These are phyloP conservation scores for Poeciliopsis paucimaculata DNA, from an alignment of 2,797 vertebrate species.

Conservation along the genomic window DNA sequence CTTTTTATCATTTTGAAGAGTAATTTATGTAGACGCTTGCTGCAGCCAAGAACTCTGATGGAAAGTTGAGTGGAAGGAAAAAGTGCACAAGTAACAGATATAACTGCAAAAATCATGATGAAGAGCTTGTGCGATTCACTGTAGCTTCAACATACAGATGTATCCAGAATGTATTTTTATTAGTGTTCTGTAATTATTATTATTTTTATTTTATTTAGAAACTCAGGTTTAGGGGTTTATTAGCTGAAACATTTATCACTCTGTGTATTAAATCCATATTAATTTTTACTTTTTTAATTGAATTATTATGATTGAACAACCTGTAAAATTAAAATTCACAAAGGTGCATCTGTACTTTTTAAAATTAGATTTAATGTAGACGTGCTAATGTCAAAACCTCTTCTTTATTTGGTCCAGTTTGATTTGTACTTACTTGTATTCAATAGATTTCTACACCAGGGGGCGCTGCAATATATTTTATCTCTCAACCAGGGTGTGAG, in stretches of 20 bases:
- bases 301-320: not conserved
- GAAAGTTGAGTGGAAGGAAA: not conserved
- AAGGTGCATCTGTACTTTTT: not conserved
- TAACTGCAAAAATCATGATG: not conserved
- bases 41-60: not conserved
- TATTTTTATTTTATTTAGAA: not conserved
- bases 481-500: not conserved
- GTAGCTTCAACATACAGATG: not conserved
- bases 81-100: not conserved
- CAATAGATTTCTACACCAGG: constrained; percentile 1
- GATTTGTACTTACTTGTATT: not conserved
- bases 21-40: too few species aligned
- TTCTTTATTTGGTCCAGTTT: not conserved
- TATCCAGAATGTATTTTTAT: too few species aligned
- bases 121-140: not conserved
- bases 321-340: not conserved
- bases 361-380: not conserved
- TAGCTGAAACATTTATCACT: not conserved
- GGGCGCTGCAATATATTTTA: constrained; percentile 7
- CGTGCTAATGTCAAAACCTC: not conserved
- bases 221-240: not conserved
- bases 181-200: too few species aligned
- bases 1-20: not conserved
- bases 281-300: not conserved
- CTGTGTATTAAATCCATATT: not conserved